These are phyloP conservation scores for Garrulus glandarius DNA, from an alignment of 2,797 vertebrate genomes.

Conservation along the genomic window DNA sequence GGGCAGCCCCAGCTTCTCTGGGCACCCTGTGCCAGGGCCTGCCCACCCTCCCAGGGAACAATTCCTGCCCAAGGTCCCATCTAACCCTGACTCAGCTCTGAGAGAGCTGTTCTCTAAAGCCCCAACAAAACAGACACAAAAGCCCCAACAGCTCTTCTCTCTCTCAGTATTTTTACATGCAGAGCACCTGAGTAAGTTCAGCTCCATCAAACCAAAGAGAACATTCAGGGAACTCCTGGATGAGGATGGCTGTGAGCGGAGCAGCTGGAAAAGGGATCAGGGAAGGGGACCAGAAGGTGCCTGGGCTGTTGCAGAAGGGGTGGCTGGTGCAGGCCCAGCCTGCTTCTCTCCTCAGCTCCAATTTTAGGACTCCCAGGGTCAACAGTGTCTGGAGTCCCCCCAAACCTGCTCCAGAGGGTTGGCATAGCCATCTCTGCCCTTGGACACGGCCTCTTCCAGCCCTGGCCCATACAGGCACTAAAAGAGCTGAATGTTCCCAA, in stretches of 20 bases:
- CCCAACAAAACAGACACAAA: neutral
- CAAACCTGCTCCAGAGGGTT: neutral
- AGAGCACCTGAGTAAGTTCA: neutral
- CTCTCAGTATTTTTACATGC: neutral
- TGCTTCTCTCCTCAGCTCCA: neutral
- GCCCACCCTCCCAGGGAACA: neutral
- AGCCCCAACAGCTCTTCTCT: too few relatives aligned
- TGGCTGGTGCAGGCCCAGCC: neutral
- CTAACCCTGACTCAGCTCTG: neutral
- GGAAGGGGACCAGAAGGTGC: neutral
- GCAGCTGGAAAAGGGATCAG: neutral
- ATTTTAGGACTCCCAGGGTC: rapidly evolving
- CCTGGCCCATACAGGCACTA: neutral
- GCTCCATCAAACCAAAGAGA: neutral
- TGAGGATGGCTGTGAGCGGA: neutral
- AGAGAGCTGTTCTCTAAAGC: neutral
- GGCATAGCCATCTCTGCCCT: neutral
- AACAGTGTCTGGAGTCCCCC: neutral
- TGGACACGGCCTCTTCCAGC: neutral
- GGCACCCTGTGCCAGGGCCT: neutral
- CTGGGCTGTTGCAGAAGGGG: neutral
- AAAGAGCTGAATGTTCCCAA: neutral
- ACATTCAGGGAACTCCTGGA: neutral
- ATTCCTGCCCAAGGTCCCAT: neutral
- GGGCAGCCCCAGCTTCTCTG: neutral